phyloP scores from a whole-genome alignment of 2,113 vertebrate species.

The Vicugna pacos region DNA sequence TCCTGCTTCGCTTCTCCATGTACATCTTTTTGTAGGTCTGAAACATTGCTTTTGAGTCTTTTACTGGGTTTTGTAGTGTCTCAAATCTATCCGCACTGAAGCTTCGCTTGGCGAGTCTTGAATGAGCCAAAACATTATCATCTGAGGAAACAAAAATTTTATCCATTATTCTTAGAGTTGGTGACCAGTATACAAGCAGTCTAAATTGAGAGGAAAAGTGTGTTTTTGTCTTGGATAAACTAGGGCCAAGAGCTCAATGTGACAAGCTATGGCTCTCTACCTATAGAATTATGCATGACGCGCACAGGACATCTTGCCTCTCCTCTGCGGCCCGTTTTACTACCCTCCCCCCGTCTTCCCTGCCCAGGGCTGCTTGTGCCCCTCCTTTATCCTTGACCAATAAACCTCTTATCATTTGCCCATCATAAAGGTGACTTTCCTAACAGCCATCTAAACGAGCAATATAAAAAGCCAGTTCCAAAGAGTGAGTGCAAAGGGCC shows the following conservation, averaged over 20 bases:
- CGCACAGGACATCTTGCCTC: background rate
- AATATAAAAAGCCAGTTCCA: background rate
- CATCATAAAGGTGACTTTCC: background rate
- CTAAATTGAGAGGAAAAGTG: background rate
- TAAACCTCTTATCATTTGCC: background rate
- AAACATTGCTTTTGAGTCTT: slow-evolving; percentile 87
- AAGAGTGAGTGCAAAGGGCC: background rate
- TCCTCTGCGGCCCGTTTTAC: background rate
- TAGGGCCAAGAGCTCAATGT: background rate
- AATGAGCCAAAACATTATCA: slow-evolving; percentile 80
- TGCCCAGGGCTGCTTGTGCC: background rate
- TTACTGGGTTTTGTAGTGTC: slow-evolving; percentile 72
- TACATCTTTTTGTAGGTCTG: slow-evolving; percentile 87
- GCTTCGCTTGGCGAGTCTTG: slow-evolving; percentile 79
- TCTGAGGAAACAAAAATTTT: slow-evolving; percentile 71
- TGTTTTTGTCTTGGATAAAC: background rate
- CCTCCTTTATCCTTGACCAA: background rate
- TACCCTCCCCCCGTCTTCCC: background rate
- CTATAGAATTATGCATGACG: background rate
- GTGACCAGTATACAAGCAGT: background rate
- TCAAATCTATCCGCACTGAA: slow-evolving; percentile 81
- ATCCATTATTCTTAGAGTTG: slow-evolving; percentile 8
- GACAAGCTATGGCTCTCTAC: background rate
- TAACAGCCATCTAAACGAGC: background rate
- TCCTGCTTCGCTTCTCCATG: slow-evolving; percentile 86